Evolutionary conservation across 2,888 invertebrate genomes (phyloP), one percentile per base, ranked within the genome.

Genomic region (Drosophila atroscutellata): DNA sequence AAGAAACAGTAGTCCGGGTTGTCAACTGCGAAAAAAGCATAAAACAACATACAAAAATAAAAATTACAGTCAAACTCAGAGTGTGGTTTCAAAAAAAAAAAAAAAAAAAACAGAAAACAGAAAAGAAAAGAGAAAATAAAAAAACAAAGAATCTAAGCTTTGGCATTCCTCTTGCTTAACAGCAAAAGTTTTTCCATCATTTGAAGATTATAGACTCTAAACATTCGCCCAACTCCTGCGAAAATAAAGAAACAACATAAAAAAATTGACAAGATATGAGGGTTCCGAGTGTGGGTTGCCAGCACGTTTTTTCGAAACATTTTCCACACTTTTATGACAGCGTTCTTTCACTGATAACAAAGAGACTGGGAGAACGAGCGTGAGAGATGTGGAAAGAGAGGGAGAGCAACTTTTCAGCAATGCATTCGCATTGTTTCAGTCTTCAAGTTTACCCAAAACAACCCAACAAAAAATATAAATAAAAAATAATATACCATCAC

Each of bases 111-210:
- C n/a, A n/a, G n/a, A n/a, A n/a, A n/a, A n/a, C 3, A 42, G 55
- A 50, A 65, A n/a, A 49, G 36, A 61, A 70, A 45, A 20, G 3
- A 15, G 1, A 20, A 39, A n/a, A 39, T 54, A 74, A 64, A 77
- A 64, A 72, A 60, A 50, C 39, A 70, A 63, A 69, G 76, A 88
- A 83, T 86, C 86, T 87, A 86, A 86, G 86, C 86, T 89, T 78
- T 83, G 86, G 88, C 86, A 89, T 86, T 91, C 80, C 88, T 88
- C 77, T 87, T 89, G 90, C 90, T 90, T 88, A 91, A 90, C 91
- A 90, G 90, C 86, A 89, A 90, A 91, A 91, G 87, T 91, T 91
- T 91, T 91, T 91, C 91, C 91, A 91, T 91, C 91, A 91, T 91
- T 91, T 90, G 90, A 90, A 91, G 90, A 91, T 91, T 91, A 91